A percentile compares a stretch with the other conserved stretches of the same genome.
Evolutionary conservation across 2,113 vertebrate species (phyloP).

Genomic region (Pseudorectes ferrugineus): DNA sequence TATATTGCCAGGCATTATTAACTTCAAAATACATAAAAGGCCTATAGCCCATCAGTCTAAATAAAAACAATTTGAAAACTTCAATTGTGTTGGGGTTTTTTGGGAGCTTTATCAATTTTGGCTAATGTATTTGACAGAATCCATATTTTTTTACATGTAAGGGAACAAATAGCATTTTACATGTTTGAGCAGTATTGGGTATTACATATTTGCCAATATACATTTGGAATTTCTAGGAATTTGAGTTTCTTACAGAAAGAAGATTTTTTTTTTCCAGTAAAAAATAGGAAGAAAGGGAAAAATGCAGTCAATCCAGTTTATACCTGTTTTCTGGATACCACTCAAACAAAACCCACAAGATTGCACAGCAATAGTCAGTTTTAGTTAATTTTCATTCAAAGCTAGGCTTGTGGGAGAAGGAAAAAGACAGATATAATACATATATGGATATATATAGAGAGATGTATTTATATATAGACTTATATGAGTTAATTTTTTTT

Average conservation of each 20-base stretch:
- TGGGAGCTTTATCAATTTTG: not conserved
- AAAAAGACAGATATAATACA: not conserved
- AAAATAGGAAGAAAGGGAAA: not conserved
- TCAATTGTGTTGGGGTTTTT: not conserved
- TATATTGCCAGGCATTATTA: constrained; percentile 48
- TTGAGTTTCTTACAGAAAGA: not conserved
- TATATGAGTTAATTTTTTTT: not conserved
- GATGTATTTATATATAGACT: not conserved
- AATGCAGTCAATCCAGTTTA: not conserved
- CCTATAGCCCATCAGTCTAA: not conserved
- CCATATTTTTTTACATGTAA: not conserved
- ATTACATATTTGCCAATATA: not conserved
- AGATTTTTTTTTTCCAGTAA: not conserved
- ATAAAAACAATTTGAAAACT: not conserved
- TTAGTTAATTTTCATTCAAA: not conserved
- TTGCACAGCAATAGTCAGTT: not conserved
- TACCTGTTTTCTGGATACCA: not conserved
- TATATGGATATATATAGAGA: not conserved
- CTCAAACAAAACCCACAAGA: not conserved
- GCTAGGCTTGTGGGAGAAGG: not conserved
- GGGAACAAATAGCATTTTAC: not conserved
- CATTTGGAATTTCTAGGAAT: not conserved
- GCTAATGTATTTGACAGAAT: not conserved
- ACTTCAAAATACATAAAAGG: constrained; percentile 39
- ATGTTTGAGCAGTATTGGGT: not conserved